phyloP scores from a whole-genome alignment of 2,113 vertebrate genomes.

The Silurus meridionalis region DNA sequence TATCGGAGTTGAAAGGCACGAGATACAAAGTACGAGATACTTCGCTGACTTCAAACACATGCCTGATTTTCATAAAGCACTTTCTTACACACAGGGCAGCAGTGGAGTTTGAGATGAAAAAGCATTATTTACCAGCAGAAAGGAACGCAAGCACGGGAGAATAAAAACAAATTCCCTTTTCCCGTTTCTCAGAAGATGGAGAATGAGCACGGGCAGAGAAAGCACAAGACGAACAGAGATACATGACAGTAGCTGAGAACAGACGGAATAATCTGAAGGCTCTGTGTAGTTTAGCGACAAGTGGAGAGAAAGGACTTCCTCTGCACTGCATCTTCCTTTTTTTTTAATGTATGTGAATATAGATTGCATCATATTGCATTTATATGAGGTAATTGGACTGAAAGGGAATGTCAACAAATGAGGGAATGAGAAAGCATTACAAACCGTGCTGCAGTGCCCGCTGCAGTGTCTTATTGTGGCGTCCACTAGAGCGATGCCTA shows the following conservation, averaged over 20 bases:
- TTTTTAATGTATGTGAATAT: slow-evolving; percentile 8
- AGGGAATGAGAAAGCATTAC: not conserved
- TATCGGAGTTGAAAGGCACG: slow-evolving; percentile 43
- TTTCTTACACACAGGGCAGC: slow-evolving; percentile 57
- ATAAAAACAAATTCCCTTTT: slow-evolving; percentile 44
- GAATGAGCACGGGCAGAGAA: slow-evolving; percentile 26
- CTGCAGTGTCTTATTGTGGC: not conserved
- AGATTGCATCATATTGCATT: slow-evolving; percentile 51
- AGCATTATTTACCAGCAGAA: slow-evolving; percentile 70
- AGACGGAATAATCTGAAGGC: slow-evolving; percentile 60
- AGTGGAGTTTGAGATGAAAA: slow-evolving; percentile 61
- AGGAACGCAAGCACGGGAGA: slow-evolving; percentile 44
- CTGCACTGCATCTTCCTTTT: slow-evolving; percentile 46
- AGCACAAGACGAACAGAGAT: slow-evolving; percentile 59
- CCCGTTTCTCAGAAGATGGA: slow-evolving; percentile 28
- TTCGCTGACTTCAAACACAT: slow-evolving; percentile 63
- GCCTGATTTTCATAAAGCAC: slow-evolving; percentile 61
- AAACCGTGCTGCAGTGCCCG: not conserved
- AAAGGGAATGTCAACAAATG: slow-evolving; percentile 12
- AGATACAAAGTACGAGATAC: slow-evolving; percentile 45
- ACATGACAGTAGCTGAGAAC: slow-evolving; percentile 59
- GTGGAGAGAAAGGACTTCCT: slow-evolving; percentile 48
- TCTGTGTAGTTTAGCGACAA: slow-evolving; percentile 56
- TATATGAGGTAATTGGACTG: slow-evolving; percentile 46
- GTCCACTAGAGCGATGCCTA: not conserved